phyloP scores from a whole-genome alignment of 1,140 invertebrate species.

The Kradibia gibbosae region DNA sequence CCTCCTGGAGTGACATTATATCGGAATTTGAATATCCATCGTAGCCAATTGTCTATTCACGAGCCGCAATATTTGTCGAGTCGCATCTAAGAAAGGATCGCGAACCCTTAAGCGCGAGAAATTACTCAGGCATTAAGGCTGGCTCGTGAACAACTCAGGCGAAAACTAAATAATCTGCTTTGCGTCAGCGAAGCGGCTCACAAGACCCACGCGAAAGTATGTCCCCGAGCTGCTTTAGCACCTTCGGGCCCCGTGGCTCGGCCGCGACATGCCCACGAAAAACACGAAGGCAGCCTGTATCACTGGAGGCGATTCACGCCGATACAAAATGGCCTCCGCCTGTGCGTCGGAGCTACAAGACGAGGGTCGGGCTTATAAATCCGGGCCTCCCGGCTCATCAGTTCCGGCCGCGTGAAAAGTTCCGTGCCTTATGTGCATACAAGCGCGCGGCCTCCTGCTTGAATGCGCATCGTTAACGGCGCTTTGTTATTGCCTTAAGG shows the following conservation, averaged over 20 bases:
- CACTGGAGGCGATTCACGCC: slow-evolving; percentile 6
- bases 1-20: no score
- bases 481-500: slow-evolving; percentile 61
- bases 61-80: no score
- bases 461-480: slow-evolving; percentile 57
- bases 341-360: slow-evolving; percentile 39
- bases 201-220: slow-evolving; percentile 16
- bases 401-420: slow-evolving; percentile 52
- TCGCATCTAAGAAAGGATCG: no score
- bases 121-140: neutral
- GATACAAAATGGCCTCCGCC: neutral
- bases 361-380: slow-evolving; percentile 62
- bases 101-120: neutral
- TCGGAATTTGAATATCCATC: no score
- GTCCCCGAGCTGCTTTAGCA: neutral
- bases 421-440: slow-evolving; percentile 53
- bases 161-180: neutral
- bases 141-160: neutral
- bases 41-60: no score
- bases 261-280: neutral
- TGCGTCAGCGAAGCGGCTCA: neutral
- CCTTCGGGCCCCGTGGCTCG: neutral
- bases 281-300: slow-evolving; percentile 25
- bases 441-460: no score
- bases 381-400: slow-evolving; percentile 57